Evolutionary conservation across 2,113 vertebrate genomes (phyloP).

Genomic region (Progne subis): DNA sequence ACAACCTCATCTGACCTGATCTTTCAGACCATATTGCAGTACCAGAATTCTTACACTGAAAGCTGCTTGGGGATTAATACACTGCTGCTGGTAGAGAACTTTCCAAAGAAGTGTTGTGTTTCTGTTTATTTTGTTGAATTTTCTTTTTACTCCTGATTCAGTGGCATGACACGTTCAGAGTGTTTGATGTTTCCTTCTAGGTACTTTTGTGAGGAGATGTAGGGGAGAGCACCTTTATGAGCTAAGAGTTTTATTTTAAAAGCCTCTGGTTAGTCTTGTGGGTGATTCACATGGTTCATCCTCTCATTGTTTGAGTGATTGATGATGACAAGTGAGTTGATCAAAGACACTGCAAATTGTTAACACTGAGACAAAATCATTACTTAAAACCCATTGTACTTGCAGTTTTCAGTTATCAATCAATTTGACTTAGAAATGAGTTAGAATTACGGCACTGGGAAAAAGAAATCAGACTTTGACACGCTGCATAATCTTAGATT

Average conservation of each 20-base stretch:
- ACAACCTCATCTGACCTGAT: not conserved
- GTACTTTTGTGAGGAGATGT: not conserved
- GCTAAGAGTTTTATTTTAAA: not conserved
- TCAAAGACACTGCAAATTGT: slow-evolving; percentile 29
- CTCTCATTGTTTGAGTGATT: slow-evolving; percentile 29
- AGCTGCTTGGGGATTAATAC: not conserved
- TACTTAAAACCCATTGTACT: not conserved
- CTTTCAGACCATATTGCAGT: not conserved
- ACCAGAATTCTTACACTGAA: not conserved
- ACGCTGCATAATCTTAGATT: not conserved
- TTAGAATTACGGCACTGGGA: not conserved
- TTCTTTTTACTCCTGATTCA: not conserved
- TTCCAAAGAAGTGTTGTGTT: not conserved
- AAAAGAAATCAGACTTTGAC: not conserved
- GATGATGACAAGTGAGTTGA: slow-evolving; percentile 39
- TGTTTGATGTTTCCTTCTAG: not conserved
- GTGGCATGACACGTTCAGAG: not conserved
- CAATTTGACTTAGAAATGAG: slow-evolving; percentile 13
- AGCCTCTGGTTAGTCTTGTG: not conserved
- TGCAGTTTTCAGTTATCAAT: slow-evolving; percentile 26
- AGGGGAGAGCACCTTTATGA: not conserved
- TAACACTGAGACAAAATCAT: slow-evolving; percentile 3
- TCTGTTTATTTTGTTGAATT: not conserved
- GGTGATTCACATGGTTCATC: not conserved
- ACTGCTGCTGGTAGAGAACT: not conserved